Evolutionary conservation across 2,797 vertebrate genomes (phyloP).

Genomic region (Spondyliosoma cantharus): DNA sequence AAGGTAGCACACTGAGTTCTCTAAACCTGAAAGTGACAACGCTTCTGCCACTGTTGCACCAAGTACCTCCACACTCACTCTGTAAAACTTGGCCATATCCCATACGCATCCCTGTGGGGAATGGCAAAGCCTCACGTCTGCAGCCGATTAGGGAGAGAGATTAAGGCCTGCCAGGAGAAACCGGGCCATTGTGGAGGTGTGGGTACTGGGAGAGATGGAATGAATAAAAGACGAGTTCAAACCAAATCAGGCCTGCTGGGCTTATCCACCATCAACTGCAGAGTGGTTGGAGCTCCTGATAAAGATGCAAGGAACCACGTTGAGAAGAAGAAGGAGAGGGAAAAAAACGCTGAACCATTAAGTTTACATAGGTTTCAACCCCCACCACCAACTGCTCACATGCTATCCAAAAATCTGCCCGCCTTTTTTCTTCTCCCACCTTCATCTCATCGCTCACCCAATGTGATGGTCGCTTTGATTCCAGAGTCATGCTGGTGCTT

Average conservation of each 20-base stretch:
- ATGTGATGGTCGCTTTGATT: slow-evolving; percentile 65
- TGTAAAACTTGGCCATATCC: slow-evolving; percentile 67
- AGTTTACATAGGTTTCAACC: slow-evolving; percentile 71
- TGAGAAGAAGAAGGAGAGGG: slow-evolving; percentile 35
- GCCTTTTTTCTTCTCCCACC: slow-evolving; percentile 38
- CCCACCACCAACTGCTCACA: slow-evolving; percentile 49
- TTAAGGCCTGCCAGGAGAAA: slow-evolving; percentile 79
- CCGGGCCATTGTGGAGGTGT: slow-evolving; percentile 79
- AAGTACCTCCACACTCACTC: slow-evolving; percentile 43
- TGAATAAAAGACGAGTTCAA: slow-evolving; percentile 80
- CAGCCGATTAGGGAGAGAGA: slow-evolving; percentile 79
- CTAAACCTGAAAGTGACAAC: slow-evolving; percentile 40
- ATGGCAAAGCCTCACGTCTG: slow-evolving; percentile 81
- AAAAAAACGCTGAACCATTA: slow-evolving; percentile 57
- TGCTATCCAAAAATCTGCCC: slow-evolving; percentile 57
- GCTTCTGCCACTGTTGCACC: slow-evolving; percentile 37
- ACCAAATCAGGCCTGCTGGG: slow-evolving; percentile 73
- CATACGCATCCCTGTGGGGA: slow-evolving; percentile 67
- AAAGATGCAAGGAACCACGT: slow-evolving; percentile 70
- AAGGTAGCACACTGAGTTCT: slow-evolving; percentile 21
- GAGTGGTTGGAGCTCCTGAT: slow-evolving; percentile 72
- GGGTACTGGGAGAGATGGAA: slow-evolving; percentile 75
- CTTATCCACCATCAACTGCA: slow-evolving; percentile 74
- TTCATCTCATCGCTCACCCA: slow-evolving; percentile 56
- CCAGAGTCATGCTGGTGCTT: slow-evolving; percentile 55